Evolutionary conservation across 2,888 invertebrate genomes (phyloP).

Genomic region (Deilephila elpenor): DNA sequence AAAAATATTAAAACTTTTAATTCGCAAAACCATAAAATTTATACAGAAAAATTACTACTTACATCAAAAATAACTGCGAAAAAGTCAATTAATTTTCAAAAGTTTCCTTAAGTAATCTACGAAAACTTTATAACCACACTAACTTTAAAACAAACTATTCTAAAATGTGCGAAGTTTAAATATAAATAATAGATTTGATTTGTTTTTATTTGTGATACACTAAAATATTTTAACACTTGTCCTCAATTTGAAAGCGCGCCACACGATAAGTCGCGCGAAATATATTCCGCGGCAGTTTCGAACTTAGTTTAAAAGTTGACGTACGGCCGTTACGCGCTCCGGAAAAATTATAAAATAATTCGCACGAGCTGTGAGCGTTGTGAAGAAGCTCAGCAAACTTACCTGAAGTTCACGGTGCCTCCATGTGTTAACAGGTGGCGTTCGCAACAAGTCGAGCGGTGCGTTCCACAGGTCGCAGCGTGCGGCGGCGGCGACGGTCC

Average conservation of each 20-base stretch:
- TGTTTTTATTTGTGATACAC: not conserved
- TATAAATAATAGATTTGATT: not conserved
- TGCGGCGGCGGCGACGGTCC: slow-evolving; percentile 68
- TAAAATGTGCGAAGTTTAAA: not conserved
- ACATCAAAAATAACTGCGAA: not conserved
- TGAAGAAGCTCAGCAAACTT: slow-evolving; percentile 45
- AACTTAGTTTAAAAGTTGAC: slow-evolving; percentile 17
- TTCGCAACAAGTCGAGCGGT: slow-evolving; percentile 75
- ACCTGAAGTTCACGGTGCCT: slow-evolving; percentile 73
- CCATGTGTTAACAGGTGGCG: slow-evolving; percentile 80
- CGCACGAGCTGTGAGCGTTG: slow-evolving; percentile 19
- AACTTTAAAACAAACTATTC: slow-evolving; percentile 1
- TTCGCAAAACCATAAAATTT: not conserved
- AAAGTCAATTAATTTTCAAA: not conserved
- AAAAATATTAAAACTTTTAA: not conserved
- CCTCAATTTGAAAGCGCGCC: not conserved
- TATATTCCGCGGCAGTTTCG: not conserved
- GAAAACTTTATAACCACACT: not conserved
- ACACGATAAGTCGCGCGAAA: slow-evolving; percentile 1
- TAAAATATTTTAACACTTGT: not conserved
- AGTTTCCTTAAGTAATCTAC: not conserved
- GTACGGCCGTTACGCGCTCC: not conserved
- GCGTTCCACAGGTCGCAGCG: slow-evolving; percentile 65
- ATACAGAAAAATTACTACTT: not conserved
- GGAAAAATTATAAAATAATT: slow-evolving; percentile 20